Conservation (phyloP, 1,140 invertebrate species). For the Drosophila prosaltans region DNA sequence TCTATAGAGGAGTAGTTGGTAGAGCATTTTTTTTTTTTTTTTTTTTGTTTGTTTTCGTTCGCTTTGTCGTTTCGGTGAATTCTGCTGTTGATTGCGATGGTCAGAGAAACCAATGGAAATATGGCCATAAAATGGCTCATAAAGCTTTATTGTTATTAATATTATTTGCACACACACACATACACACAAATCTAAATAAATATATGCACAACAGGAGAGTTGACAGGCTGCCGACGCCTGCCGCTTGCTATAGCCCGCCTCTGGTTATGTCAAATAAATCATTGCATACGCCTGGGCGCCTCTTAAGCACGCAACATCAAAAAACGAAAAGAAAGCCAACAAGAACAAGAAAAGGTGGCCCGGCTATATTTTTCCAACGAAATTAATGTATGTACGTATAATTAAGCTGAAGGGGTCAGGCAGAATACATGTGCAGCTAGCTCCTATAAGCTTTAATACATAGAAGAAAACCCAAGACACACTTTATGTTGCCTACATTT, state of each 20-base stretch:
- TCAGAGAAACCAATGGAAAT: conserved; percentile 34
- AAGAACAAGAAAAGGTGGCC: conserved; percentile 16
- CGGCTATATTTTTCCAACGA: conserved; percentile 36
- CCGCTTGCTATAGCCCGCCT: background rate
- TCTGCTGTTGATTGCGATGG: conserved; percentile 21
- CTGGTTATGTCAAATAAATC: conserved; percentile 56
- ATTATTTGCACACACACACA: conserved; percentile 47
- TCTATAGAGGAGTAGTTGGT: background rate
- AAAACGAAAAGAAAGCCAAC: background rate
- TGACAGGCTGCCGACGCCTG: conserved; percentile 39
- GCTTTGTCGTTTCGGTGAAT: conserved; percentile 15
- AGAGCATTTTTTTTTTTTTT: background rate
- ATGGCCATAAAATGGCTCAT: conserved; percentile 51
- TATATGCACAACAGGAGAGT: conserved; percentile 37
- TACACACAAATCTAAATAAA: conserved; percentile 53
- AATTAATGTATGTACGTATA: conserved; percentile 56
- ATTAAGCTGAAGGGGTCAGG: conserved; percentile 44
- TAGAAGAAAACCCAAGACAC: conserved; percentile 39
- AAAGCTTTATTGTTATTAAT: conserved; percentile 64
- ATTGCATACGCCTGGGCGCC: conserved; percentile 61
- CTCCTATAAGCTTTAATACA: conserved; percentile 36
- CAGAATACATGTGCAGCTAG: conserved; percentile 1
- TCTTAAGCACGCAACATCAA: conserved; percentile 48
- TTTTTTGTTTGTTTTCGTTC: background rate
- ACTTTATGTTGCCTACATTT: conserved; percentile 44